A percentile compares a stretch with the other conserved stretches of the same genome.
phyloP scores from a whole-genome alignment of 2,888 invertebrate genomes.

The Hedychridium roseum region DNA sequence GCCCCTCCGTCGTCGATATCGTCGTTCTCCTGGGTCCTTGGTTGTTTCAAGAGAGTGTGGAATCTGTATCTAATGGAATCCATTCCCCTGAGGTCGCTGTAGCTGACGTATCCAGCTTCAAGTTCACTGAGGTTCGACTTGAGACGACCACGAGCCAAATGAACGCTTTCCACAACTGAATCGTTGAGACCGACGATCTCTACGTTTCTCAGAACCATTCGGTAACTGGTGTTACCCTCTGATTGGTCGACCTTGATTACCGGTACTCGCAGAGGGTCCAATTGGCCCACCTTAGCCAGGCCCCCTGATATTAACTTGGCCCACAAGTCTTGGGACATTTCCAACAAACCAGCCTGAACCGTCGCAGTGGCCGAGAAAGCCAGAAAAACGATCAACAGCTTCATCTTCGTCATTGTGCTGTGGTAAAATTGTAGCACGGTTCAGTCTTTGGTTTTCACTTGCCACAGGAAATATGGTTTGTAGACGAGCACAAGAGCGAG shows the following conservation, averaged over 20 bases:
- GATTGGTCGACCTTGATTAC: slow-evolving; percentile 65
- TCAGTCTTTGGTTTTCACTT: slow-evolving; percentile 24
- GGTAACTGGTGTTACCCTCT: slow-evolving; percentile 54
- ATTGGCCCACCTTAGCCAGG: slow-evolving; percentile 43
- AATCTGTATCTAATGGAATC: slow-evolving; percentile 57
- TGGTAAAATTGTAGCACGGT: background rate
- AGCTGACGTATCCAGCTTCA: slow-evolving; percentile 58
- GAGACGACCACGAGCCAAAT: slow-evolving; percentile 50
- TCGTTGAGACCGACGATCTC: slow-evolving; percentile 52
- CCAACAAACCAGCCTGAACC: no score
- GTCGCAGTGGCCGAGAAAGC: slow-evolving; percentile 1
- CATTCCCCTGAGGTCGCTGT: slow-evolving; percentile 50
- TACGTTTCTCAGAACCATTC: slow-evolving; percentile 51
- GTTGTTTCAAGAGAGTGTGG: slow-evolving; percentile 53
- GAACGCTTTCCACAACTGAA: slow-evolving; percentile 54
- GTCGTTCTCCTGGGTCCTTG: slow-evolving; percentile 24
- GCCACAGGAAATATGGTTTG: slow-evolving; percentile 49
- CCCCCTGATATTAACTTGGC: slow-evolving; percentile 50
- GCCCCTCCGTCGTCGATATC: background rate
- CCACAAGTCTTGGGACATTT: slow-evolving; percentile 58
- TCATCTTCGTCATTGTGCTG: background rate
- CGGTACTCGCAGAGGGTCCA: slow-evolving; percentile 56
- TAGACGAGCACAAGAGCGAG: slow-evolving; percentile 38
- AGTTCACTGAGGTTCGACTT: slow-evolving; percentile 54
- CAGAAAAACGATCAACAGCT: slow-evolving; percentile 10